Evolutionary conservation across 2,797 vertebrate genomes (phyloP), one percentile per base, ranked within the genome.

Genomic region (Enteromius argenteus): DNA sequence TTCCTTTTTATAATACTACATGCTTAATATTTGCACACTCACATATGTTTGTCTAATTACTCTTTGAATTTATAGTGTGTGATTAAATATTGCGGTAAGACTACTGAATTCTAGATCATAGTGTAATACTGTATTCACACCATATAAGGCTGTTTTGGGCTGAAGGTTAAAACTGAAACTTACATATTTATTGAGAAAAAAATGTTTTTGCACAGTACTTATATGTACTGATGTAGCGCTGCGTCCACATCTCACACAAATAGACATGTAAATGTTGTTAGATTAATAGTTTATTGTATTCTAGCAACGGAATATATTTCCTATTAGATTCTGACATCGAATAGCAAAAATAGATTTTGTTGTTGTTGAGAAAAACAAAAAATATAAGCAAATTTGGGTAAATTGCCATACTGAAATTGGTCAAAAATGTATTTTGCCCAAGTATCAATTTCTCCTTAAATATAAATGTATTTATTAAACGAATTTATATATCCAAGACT

Each of bases 21-120:
- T 76, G 23, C 32, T 17, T 62, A 30, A 44, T 62, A 76, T 76
- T 60, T 42, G 21, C 53, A 39, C 19, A 0, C 15, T 44, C 23
- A 3, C 7, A 77, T 44, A 19, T 19, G 11, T 42, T 19, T 42
- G 10, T 77, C 2, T 62, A 75, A 37, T 37, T 35, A 37, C 23
- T 62, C 21, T 27, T 62, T 44, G n/a, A 15, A 30, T 62, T 60
- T 64, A 62, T 23, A 46, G 42, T 35, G 30, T 66, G 39, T 7
- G 10, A 27, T 32, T 64, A 79, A 21, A 32, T 49, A 35, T 32
- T n/a, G 5, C 9, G 23, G 19, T 73, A 73, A 62, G 37, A 49
- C 5, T n/a, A 2, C 53, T 72, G 32, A 81, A 81, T 81, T 81
- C 44, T 73, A 74, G 53, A 72, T 73, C 80, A 64, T 5, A 46